Evolutionary conservation across 2,888 invertebrate species (phyloP).

Genomic region (Torymus auratus): DNA sequence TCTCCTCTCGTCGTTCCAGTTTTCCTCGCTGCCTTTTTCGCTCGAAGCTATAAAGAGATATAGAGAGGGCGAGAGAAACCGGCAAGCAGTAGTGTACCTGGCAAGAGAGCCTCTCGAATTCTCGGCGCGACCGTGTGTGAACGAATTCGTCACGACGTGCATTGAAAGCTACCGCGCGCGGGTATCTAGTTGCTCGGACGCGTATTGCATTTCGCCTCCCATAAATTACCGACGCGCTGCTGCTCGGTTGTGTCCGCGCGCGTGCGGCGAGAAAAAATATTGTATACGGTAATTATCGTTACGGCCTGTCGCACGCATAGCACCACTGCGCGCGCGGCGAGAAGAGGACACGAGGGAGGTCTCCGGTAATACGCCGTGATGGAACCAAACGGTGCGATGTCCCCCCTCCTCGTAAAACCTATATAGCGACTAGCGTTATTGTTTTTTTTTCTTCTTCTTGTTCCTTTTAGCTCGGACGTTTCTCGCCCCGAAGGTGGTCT

Average conservation of each 20-base stretch:
- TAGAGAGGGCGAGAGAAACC: too few species aligned
- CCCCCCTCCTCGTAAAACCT: slow-evolving; percentile 44
- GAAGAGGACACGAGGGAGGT: slow-evolving; percentile 19
- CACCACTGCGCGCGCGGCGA: slow-evolving; percentile 2
- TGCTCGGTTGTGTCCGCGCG: not conserved
- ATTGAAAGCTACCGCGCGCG: slow-evolving; percentile 23
- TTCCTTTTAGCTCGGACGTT: slow-evolving; percentile 18
- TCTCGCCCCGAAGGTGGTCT: not conserved
- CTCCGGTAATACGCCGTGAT: slow-evolving; percentile 47
- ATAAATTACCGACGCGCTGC: slow-evolving; percentile 54
- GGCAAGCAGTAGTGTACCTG: too few species aligned
- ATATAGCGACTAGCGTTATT: slow-evolving; percentile 13
- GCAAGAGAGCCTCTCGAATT: slow-evolving; percentile 1
- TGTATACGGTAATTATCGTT: slow-evolving; percentile 56
- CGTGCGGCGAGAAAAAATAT: slow-evolving; percentile 42
- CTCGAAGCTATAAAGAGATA: too few species aligned
- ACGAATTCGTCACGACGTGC: slow-evolving; percentile 65
- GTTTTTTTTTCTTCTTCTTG: slow-evolving; percentile 33
- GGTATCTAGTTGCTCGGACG: slow-evolving; percentile 32
- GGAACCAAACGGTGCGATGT: slow-evolving; percentile 37
- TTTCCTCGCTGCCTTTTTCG: not conserved
- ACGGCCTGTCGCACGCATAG: slow-evolving; percentile 36
- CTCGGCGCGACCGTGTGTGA: slow-evolving; percentile 57
- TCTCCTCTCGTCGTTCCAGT: not conserved
- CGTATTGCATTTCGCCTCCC: slow-evolving; percentile 52